Evolutionary conservation across 2,888 invertebrate species (phyloP).

Genomic region (Drosophila fungiperda): DNA sequence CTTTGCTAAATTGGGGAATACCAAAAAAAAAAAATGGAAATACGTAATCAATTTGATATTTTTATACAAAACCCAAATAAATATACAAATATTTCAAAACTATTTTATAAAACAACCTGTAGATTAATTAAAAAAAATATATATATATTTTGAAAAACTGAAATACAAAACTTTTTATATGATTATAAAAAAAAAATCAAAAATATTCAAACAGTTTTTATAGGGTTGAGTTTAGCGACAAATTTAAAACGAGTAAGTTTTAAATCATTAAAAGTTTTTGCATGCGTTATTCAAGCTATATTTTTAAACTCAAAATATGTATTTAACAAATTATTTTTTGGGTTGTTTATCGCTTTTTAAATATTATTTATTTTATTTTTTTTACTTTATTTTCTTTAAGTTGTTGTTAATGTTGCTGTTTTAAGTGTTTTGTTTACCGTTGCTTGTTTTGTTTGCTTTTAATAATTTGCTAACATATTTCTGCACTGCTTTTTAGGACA

Average conservation of each 20-base stretch:
- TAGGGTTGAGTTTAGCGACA: slow-evolving; percentile 14
- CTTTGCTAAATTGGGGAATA: slow-evolving; percentile 59
- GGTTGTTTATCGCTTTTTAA: not conserved
- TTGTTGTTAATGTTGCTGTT: not conserved
- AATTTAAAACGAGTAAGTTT: slow-evolving; percentile 36
- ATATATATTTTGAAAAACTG: slow-evolving; percentile 15
- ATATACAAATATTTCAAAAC: slow-evolving; percentile 41
- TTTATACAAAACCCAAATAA: slow-evolving; percentile 64
- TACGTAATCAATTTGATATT: slow-evolving; percentile 68
- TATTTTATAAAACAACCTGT: slow-evolving; percentile 59
- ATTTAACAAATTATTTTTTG: not conserved
- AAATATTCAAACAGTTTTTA: slow-evolving; percentile 20
- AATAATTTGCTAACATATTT: slow-evolving; percentile 35
- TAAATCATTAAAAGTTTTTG: slow-evolving; percentile 22
- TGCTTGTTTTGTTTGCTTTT: slow-evolving; percentile 17
- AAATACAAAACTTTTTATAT: slow-evolving; percentile 23
- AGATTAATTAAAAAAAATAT: slow-evolving; percentile 56
- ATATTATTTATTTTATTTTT: not conserved
- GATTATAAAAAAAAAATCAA: slow-evolving; percentile 43
- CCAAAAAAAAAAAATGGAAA: not conserved
- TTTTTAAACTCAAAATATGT: not conserved
- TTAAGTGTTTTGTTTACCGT: not conserved
- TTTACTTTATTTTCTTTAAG: not conserved
- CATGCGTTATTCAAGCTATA: slow-evolving; percentile 25
- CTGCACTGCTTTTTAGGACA: slow-evolving; percentile 59